A percentile compares a stretch with the other conserved stretches of the same genome.
Evolutionary conservation across 2,888 invertebrate species (phyloP).

Genomic region (Morpho helenor): DNA sequence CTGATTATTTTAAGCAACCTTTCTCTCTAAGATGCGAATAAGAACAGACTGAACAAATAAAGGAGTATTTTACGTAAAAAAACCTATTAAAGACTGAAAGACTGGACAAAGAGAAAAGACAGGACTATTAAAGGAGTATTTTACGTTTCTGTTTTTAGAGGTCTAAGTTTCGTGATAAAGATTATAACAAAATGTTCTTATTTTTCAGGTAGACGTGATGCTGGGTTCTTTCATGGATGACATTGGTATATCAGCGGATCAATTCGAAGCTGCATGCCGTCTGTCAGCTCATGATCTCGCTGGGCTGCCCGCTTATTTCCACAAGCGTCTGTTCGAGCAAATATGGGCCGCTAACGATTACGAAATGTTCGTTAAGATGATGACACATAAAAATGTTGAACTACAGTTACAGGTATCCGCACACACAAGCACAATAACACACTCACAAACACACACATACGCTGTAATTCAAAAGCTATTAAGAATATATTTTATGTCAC

Average conservation of each 20-base stretch:
- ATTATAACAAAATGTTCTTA: not conserved
- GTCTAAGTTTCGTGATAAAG: too few relatives aligned
- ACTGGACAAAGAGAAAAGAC: too few relatives aligned
- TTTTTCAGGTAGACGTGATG: constrained; percentile 88
- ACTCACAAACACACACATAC: too few relatives aligned
- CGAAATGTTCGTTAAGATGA: constrained; percentile 93
- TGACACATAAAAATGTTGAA: constrained; percentile 95
- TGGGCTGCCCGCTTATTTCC: constrained; percentile 78
- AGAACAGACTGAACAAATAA: too few relatives aligned
- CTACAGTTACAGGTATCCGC: constrained; percentile 83
- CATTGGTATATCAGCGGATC: constrained; percentile 91
- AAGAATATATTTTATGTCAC: too few relatives aligned
- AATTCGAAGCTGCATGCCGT: constrained; percentile 90
- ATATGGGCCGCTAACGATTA: constrained; percentile 97
- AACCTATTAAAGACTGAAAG: too few relatives aligned
- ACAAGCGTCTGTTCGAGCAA: constrained; percentile 82
- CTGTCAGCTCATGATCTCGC: constrained; percentile 66
- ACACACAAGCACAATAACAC: too few relatives aligned
- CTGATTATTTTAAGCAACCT: too few relatives aligned
- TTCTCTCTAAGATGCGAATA: not conserved
- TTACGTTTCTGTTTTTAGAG: too few relatives aligned
- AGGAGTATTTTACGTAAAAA: too few relatives aligned
- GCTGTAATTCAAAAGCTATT: too few relatives aligned
- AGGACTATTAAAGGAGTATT: too few relatives aligned
- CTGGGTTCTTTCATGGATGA: constrained; percentile 96